Conservation (phyloP, 2,797 vertebrate genomes). For the Sebastes itinus region DNA sequence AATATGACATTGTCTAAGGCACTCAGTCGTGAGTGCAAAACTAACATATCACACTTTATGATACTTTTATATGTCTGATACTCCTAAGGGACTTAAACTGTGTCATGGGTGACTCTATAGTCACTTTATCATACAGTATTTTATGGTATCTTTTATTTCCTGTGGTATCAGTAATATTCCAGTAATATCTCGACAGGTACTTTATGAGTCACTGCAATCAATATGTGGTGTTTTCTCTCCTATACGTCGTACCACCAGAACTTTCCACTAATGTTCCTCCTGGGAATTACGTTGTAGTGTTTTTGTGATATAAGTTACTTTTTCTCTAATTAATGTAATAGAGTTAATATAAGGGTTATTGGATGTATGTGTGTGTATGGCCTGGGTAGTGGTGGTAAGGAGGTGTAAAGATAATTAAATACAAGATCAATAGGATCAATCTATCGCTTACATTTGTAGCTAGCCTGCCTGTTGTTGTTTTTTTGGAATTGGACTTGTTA, state of each 20-base stretch:
- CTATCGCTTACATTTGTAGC: background rate
- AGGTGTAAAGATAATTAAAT: background rate
- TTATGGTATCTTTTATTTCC: background rate
- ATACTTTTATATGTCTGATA: background rate
- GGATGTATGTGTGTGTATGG: background rate
- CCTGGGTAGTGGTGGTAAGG: background rate
- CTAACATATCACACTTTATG: slow-evolving; percentile 6
- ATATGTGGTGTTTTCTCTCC: background rate
- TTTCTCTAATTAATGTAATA: background rate
- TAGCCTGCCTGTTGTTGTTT: background rate
- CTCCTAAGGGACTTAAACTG: background rate
- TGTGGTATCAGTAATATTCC: background rate
- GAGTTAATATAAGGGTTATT: background rate
- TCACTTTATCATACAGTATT: background rate
- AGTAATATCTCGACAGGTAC: slow-evolving; percentile 2
- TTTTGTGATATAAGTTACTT: background rate
- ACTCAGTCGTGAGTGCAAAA: background rate
- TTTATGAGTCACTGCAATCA: background rate
- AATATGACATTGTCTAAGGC: background rate
- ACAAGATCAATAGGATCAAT: background rate
- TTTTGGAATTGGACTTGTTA: background rate
- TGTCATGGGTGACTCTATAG: background rate
- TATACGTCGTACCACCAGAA: background rate
- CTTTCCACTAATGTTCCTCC: background rate
- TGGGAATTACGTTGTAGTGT: background rate